phyloP scores from a whole-genome alignment of 2,797 vertebrate genomes.

The Cynopterus sphinx region DNA sequence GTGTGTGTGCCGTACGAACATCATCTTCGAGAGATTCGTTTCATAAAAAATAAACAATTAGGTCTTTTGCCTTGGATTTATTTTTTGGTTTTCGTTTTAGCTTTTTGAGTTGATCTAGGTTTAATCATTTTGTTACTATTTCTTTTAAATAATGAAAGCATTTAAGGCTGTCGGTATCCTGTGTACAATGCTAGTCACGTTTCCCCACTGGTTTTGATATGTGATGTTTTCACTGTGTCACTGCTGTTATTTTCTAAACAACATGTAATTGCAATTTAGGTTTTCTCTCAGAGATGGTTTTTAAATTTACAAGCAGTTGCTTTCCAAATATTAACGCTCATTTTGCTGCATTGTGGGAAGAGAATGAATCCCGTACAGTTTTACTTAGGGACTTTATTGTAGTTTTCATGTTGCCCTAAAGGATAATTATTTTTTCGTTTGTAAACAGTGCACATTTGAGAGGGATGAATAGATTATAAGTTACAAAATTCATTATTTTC shows the following conservation, averaged over 20 bases:
- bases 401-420: neutral
- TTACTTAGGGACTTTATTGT: conserved; percentile 22
- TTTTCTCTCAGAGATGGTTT: neutral
- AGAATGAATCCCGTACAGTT: neutral
- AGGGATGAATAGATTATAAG: neutral
- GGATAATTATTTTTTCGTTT: neutral
- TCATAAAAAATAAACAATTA: neutral
- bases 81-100: neutral
- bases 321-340: conserved; percentile 44
- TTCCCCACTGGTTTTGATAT: neutral
- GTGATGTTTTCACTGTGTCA: neutral
- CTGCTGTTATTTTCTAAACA: neutral
- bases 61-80: neutral
- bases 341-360: neutral
- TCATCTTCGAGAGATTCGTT: neutral
- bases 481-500: conserved; percentile 35
- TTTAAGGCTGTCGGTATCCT: neutral
- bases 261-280: neutral
- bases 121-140: neutral
- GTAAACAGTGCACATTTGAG: neutral
- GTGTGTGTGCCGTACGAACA: neutral
- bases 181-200: neutral
- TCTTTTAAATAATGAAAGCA: neutral
- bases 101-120: neutral
- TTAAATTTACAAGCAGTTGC: neutral